Percentiles rank a stretch among this genome's conserved stretches.
phyloP scores from a whole-genome alignment of 2,113 vertebrate species.

The Turdus rufiventris region DNA sequence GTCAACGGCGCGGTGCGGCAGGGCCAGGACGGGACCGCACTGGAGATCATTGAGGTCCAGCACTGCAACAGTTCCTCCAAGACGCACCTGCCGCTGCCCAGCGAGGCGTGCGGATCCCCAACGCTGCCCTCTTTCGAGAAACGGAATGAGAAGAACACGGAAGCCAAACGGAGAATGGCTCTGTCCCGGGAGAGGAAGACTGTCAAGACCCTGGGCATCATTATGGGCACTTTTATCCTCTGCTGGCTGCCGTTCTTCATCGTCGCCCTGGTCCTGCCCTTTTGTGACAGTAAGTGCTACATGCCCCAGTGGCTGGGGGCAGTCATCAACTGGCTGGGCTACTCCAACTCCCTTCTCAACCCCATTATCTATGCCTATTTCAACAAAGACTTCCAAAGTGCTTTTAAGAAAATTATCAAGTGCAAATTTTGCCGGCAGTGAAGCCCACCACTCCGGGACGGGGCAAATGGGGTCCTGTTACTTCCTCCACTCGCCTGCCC shows the following conservation, averaged over 20 bases:
- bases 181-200: slow-evolving; percentile 93
- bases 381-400: slow-evolving; percentile 98
- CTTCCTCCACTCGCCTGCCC: background rate
- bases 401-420: slow-evolving; percentile 96
- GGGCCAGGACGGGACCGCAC: slow-evolving; percentile 77
- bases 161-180: slow-evolving; percentile 87
- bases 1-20: slow-evolving; percentile 83
- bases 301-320: slow-evolving; percentile 88
- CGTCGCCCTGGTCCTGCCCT: slow-evolving; percentile 91
- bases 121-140: slow-evolving; percentile 71
- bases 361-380: slow-evolving; percentile 98
- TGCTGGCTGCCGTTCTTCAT: slow-evolving; percentile 99
- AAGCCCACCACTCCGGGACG: background rate
- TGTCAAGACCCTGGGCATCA: slow-evolving; percentile 95
- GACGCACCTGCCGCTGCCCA: slow-evolving; percentile 85
- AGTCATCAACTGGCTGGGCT: slow-evolving; percentile 97
- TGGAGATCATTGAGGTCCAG: slow-evolving; percentile 88
- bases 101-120: slow-evolving; percentile 53
- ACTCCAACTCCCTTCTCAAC: slow-evolving; percentile 96
- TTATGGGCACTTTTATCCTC: slow-evolving; percentile 98
- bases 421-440: slow-evolving; percentile 90
- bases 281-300: slow-evolving; percentile 87
- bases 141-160: slow-evolving; percentile 81
- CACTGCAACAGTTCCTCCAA: slow-evolving; percentile 78
- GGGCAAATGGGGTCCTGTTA: background rate